Percentiles rank a stretch among this genome's conserved stretches.
phyloP scores from a whole-genome alignment of 1,140 invertebrate species.

The Steinernema khuongi region DNA sequence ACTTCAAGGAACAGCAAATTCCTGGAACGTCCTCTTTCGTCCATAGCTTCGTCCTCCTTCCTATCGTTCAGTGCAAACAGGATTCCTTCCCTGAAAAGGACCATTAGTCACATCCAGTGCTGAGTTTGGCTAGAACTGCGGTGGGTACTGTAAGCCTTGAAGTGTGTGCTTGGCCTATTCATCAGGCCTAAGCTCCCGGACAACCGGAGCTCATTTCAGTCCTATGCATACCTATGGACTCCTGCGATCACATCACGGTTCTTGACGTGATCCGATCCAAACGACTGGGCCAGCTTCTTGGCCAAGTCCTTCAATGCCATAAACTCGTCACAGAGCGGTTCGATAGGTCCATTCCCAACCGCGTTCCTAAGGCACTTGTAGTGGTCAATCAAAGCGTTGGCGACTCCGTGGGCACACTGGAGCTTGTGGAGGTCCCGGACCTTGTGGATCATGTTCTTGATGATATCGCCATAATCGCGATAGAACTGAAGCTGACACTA shows the following conservation, averaged over 20 bases:
- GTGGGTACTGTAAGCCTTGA: not conserved
- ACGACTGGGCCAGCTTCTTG: constrained; percentile 89
- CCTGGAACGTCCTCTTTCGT: constrained; percentile 68
- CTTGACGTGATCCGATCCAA: constrained; percentile 92
- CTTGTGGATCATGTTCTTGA: constrained; percentile 91
- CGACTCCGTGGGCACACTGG: constrained; percentile 87
- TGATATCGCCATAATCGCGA: constrained; percentile 99
- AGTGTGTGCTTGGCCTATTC: not conserved
- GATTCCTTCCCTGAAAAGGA: constrained; percentile 72
- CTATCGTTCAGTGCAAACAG: constrained; percentile 72
- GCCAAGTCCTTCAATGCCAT: constrained; percentile 72
- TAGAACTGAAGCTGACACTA: constrained; percentile 70
- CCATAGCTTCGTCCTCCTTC: constrained; percentile 60
- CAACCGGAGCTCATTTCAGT: constrained; percentile 27
- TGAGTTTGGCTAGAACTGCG: not conserved
- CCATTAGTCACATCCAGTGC: constrained; percentile 8
- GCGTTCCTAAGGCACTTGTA: constrained; percentile 66
- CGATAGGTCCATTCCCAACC: constrained; percentile 23
- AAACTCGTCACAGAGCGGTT: constrained; percentile 42
- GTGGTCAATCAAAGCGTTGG: constrained; percentile 78
- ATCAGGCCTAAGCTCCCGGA: constrained; percentile 27
- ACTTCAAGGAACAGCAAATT: constrained; percentile 89
- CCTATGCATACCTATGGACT: constrained; percentile 67
- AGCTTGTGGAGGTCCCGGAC: constrained; percentile 95
- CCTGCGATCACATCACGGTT: constrained; percentile 94